phyloP scores from a whole-genome alignment of 92 coral and sea anemone genomes.

The Chrysogorgia sp. region DNA sequence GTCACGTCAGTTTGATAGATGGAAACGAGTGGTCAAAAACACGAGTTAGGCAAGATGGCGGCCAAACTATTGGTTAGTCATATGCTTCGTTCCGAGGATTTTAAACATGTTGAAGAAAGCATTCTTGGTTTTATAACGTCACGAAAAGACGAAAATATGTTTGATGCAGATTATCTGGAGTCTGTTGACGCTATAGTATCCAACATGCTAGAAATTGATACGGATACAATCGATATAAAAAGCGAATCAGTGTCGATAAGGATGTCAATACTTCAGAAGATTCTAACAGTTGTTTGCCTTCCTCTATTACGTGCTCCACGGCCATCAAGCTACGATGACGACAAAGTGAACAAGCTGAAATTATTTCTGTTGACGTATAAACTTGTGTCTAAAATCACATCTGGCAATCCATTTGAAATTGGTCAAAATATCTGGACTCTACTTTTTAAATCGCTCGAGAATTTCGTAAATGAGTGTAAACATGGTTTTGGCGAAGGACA shows the following conservation, averaged over 20 bases:
- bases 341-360: constrained; percentile 21
- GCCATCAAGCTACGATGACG: constrained; percentile 21
- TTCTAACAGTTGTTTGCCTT: constrained; percentile 24
- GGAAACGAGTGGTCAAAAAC: no score
- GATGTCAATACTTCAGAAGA: not conserved
- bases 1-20: no score
- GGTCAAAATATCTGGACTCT: constrained; percentile 22
- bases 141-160: not conserved
- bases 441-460: constrained; percentile 23
- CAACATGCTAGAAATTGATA: not conserved
- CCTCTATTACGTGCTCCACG: constrained; percentile 9
- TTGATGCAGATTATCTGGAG: constrained; percentile 28
- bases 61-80: constrained; percentile 12
- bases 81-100: constrained; percentile 22
- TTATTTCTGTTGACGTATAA: constrained; percentile 11
- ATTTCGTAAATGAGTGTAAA: constrained; percentile 29
- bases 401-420: constrained; percentile 8
- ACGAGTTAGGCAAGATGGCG: constrained; percentile 27
- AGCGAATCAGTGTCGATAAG: not conserved
- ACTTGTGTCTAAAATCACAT: constrained; percentile 24
- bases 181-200: constrained; percentile 23
- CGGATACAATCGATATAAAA: not conserved
- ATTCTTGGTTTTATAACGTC: constrained; percentile 19
- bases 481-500: constrained; percentile 27
- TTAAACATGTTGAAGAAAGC: constrained; percentile 7